A percentile compares a stretch with the other conserved stretches of the same genome.
These are phyloP conservation scores for Brenthis ino DNA, from an alignment of 2,888 invertebrate genomes.

Conservation along the genomic window DNA sequence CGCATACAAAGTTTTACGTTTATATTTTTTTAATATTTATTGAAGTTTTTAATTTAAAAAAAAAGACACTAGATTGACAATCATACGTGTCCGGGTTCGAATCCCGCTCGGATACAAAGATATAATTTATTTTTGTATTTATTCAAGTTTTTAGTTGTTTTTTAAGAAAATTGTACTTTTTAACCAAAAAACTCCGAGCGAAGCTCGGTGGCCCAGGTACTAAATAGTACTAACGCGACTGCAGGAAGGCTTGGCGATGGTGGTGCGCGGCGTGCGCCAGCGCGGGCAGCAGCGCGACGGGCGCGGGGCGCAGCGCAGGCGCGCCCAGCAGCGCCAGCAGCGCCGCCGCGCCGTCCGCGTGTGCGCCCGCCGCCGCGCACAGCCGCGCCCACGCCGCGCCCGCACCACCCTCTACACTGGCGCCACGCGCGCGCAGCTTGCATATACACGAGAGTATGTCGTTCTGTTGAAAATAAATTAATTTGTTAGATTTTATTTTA, in stretches of 20 bases:
- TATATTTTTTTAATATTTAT: no score
- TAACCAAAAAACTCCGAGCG: no score
- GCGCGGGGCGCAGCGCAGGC: conserved; percentile 45
- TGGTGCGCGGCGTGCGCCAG: conserved; percentile 68
- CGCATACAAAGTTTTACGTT: no score
- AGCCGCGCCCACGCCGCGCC: conserved; percentile 48
- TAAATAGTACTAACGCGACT: conserved; percentile 54
- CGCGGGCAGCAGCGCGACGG: conserved; percentile 59
- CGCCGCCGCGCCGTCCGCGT: conserved; percentile 51
- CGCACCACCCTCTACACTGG: conserved; percentile 39
- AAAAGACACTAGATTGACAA: no score
- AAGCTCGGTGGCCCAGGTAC: no score
- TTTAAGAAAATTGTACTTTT: no score
- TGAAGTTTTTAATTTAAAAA: no score
- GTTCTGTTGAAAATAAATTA: conserved; percentile 51
- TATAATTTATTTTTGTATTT: no score
- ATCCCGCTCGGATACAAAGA: no score
- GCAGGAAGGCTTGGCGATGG: conserved; percentile 57
- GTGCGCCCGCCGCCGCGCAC: conserved; percentile 46
- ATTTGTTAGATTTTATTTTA: background rate
- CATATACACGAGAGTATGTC: conserved; percentile 54
- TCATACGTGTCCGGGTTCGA: no score
- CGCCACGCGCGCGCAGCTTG: conserved; percentile 51
- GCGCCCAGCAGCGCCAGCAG: conserved; percentile 47
- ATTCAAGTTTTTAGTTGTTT: no score